Evolutionary conservation across 2,797 vertebrate species (phyloP).

Genomic region (Melanotaenia trifasciata): DNA sequence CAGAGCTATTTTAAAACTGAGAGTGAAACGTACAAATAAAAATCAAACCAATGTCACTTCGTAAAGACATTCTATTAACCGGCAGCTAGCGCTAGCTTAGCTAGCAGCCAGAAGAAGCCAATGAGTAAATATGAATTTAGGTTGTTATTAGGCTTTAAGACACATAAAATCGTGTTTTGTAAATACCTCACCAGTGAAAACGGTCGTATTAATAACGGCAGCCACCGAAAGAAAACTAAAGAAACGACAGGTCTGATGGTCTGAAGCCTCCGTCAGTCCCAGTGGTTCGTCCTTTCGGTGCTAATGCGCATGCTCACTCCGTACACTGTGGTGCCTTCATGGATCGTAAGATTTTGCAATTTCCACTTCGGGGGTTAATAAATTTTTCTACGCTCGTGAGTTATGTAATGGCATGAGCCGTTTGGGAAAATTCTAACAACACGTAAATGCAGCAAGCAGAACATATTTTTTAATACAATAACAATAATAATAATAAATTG

Average conservation of each 20-base stretch:
- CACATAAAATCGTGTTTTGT: background rate
- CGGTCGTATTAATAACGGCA: background rate
- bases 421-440: background rate
- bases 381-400: too few species aligned
- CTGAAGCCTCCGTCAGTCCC: background rate
- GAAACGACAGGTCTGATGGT: background rate
- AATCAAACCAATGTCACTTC: background rate
- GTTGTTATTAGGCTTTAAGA: background rate
- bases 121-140: background rate
- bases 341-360: background rate
- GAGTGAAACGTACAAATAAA: background rate
- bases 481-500: background rate
- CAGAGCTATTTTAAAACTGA: background rate
- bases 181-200: conserved; percentile 46
- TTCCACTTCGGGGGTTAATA: rapidly evolving
- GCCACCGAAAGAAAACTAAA: conserved; percentile 9
- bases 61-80: conserved; percentile 9
- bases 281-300: background rate
- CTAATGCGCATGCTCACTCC: conserved; percentile 40
- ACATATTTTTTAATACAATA: background rate
- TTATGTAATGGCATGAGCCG: too few species aligned
- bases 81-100: conserved; percentile 14
- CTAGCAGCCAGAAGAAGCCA: background rate
- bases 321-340: conserved; percentile 14
- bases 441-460: background rate